These are phyloP conservation scores for Ctenomys sociabilis DNA, from an alignment of 2,113 vertebrate species.

Conservation along the genomic window DNA sequence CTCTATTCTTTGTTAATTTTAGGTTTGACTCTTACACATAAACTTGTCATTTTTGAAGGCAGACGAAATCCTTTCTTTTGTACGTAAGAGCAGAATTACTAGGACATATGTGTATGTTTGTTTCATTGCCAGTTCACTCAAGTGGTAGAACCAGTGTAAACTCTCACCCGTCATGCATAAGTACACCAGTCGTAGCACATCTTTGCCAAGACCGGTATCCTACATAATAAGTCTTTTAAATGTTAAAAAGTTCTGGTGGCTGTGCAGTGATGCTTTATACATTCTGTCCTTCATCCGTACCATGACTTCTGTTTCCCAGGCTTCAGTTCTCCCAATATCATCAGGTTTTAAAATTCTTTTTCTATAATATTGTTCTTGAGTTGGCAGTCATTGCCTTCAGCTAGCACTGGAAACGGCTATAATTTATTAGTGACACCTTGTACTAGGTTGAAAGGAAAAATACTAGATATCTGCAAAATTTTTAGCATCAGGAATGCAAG, in stretches of 20 bases:
- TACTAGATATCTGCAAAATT: not conserved
- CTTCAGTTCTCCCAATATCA: not conserved
- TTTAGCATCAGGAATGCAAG: slow-evolving; percentile 24
- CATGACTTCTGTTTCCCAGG: not conserved
- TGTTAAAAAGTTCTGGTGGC: not conserved
- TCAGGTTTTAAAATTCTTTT: not conserved
- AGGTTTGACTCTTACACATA: not conserved
- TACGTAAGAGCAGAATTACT: not conserved
- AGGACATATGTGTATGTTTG: not conserved
- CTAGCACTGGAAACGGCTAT: not conserved
- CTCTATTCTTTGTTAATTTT: not conserved
- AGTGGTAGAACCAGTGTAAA: not conserved
- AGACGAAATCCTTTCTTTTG: not conserved
- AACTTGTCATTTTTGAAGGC: not conserved
- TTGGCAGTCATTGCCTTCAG: not conserved
- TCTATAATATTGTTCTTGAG: not conserved
- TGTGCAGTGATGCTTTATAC: not conserved
- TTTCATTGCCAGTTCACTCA: not conserved
- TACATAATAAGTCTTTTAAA: not conserved
- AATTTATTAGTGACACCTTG: not conserved
- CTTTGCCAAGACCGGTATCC: not conserved
- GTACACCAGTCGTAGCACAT: not conserved
- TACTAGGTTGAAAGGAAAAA: not conserved
- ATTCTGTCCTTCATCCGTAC: not conserved
- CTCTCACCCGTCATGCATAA: not conserved